phyloP scores from a whole-genome alignment of 2,113 vertebrate genomes.

The Crypturellus undulatus region DNA sequence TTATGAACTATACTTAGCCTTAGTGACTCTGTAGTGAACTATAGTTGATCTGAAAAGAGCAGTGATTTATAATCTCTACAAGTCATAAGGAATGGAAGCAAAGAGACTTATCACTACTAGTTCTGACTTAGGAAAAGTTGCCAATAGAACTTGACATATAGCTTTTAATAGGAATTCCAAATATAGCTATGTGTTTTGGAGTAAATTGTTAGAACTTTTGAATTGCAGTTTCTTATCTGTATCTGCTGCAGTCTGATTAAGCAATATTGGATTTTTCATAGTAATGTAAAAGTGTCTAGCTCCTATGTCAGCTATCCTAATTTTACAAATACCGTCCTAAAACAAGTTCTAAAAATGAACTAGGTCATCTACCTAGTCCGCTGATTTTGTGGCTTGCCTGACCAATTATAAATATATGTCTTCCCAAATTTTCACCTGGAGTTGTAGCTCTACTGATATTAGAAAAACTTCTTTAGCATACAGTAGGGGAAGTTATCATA shows the following conservation, averaged over 20 bases:
- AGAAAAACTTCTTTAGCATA: neutral
- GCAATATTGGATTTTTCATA: neutral
- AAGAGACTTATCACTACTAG: neutral
- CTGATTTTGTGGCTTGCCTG: neutral
- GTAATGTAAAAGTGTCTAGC: neutral
- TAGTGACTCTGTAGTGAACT: neutral
- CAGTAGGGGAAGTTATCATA: neutral
- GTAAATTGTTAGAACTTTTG: neutral
- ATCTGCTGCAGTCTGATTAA: neutral
- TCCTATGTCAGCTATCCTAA: neutral
- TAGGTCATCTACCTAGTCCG: neutral
- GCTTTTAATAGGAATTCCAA: neutral
- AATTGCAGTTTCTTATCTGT: neutral
- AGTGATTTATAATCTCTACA: neutral
- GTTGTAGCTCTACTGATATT: neutral
- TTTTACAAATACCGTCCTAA: neutral
- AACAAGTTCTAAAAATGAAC: neutral
- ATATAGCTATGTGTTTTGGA: neutral
- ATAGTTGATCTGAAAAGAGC: neutral
- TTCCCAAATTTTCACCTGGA: neutral
- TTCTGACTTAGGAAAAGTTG: neutral
- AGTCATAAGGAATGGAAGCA: neutral
- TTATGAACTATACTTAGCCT: neutral
- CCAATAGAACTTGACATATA: neutral
- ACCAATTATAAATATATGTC: neutral